These are phyloP conservation scores for Lepidonotus clava DNA, from an alignment of 2,888 invertebrate genomes.

Conservation along the genomic window DNA sequence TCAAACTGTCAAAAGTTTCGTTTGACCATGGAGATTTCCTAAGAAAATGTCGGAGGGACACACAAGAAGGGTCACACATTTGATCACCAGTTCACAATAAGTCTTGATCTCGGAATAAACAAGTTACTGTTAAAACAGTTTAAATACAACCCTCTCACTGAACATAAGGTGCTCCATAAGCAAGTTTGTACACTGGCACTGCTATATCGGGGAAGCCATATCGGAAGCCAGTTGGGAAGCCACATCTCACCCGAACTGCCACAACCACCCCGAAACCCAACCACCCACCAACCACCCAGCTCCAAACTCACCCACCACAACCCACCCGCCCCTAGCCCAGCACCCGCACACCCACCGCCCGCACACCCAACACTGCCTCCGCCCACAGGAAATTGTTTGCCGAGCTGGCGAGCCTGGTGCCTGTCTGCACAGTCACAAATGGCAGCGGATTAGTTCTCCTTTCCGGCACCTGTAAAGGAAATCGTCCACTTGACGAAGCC, in stretches of 20 bases:
- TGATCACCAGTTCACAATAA: too few relatives aligned
- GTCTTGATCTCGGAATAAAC: too few relatives aligned
- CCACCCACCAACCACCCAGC: neutral
- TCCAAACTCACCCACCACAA: neutral
- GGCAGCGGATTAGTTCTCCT: neutral
- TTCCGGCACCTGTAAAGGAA: slow-evolving; percentile 42
- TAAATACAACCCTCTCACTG: too few relatives aligned
- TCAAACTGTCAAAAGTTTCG: too few relatives aligned
- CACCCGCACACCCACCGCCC: neutral
- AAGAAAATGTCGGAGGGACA: too few relatives aligned
- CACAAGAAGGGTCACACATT: too few relatives aligned
- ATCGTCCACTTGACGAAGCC: slow-evolving; percentile 11
- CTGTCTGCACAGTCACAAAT: neutral
- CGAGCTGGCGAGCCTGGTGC: neutral
- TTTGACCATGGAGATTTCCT: too few relatives aligned
- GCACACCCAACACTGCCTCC: neutral
- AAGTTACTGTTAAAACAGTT: too few relatives aligned
- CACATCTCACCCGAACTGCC: neutral
- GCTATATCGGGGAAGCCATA: neutral
- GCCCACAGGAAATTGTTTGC: slow-evolving; percentile 18
- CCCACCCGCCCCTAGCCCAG: neutral
- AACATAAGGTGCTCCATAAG: too few relatives aligned
- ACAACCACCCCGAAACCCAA: neutral
- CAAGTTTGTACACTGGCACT: too few relatives aligned
- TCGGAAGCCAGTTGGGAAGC: neutral